A percentile compares a stretch with the other conserved stretches of the same genome.
Conservation (phyloP, 2,888 invertebrate species). For the Linyphia triangularis region DNA sequence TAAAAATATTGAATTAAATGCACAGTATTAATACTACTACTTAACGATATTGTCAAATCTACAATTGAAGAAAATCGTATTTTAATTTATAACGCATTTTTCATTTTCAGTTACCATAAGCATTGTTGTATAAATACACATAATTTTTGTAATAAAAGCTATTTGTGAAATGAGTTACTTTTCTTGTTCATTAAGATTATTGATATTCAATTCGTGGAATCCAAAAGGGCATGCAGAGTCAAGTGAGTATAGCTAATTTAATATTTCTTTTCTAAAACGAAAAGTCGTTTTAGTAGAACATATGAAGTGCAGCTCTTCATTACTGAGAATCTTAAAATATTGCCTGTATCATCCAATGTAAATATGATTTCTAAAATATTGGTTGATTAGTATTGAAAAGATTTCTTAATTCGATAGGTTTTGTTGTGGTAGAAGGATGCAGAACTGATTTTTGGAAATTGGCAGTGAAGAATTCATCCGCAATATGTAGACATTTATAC, state of each 20-base stretch:
- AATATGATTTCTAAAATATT: no score
- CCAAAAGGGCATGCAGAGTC: background rate
- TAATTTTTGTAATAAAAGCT: constrained; percentile 30
- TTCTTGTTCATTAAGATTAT: background rate
- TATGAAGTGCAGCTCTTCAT: no score
- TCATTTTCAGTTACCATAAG: background rate
- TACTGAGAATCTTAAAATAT: no score
- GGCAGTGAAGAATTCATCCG: no score
- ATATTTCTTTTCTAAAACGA: background rate
- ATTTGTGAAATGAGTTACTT: background rate
- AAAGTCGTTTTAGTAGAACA: no score
- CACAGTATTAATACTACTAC: no score
- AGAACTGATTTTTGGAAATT: no score
- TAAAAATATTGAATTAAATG: background rate
- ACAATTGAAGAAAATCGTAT: background rate
- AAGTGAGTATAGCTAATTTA: background rate
- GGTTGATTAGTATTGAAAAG: no score
- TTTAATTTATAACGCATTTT: background rate
- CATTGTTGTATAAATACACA: constrained; percentile 32
- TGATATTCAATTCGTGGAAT: background rate
- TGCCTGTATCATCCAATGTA: no score
- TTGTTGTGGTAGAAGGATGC: no score
- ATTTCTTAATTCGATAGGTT: no score
- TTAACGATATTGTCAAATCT: background rate
- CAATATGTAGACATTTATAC: no score